Conservation (phyloP, 2,113 vertebrate genomes). For the Ammodytes marinus region DNA sequence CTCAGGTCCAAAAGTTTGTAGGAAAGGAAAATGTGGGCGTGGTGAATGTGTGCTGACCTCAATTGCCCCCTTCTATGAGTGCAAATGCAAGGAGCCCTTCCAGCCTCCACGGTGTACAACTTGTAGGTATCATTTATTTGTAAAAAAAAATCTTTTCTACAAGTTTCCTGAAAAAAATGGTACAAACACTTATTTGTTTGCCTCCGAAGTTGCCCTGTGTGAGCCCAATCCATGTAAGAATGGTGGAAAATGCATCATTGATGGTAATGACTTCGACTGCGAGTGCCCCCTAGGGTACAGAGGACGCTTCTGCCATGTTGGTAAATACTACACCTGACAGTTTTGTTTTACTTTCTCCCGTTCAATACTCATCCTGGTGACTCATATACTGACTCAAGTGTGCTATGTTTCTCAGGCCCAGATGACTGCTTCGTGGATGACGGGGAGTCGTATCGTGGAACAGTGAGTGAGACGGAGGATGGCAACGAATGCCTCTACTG, state of each 20-base stretch:
- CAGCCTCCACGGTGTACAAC: constrained; percentile 75
- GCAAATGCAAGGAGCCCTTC: constrained; percentile 84
- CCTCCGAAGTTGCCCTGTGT: constrained; percentile 70
- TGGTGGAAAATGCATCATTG: constrained; percentile 74
- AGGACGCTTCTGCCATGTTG: constrained; percentile 82
- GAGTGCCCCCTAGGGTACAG: constrained; percentile 66
- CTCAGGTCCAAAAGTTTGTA: constrained; percentile 73
- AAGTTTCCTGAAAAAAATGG: background rate
- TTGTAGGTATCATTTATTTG: constrained; percentile 59
- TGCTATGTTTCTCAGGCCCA: constrained; percentile 62
- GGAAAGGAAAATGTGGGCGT: constrained; percentile 63
- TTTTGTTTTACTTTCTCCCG: background rate
- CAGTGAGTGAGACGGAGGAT: constrained; percentile 78
- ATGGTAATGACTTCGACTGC: constrained; percentile 79
- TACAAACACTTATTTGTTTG: constrained; percentile 10
- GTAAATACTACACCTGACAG: constrained; percentile 67
- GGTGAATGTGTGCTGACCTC: constrained; percentile 83
- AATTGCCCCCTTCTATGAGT: constrained; percentile 74
- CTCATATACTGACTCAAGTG: background rate
- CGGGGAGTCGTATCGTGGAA: constrained; percentile 83
- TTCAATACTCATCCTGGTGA: background rate
- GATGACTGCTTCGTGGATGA: constrained; percentile 80
- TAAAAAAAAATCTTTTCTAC: background rate
- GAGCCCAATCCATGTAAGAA: constrained; percentile 80
- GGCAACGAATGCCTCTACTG: constrained; percentile 82